Evolutionary conservation across 2,888 invertebrate species (phyloP).

Genomic region (Argyresthia albistria): DNA sequence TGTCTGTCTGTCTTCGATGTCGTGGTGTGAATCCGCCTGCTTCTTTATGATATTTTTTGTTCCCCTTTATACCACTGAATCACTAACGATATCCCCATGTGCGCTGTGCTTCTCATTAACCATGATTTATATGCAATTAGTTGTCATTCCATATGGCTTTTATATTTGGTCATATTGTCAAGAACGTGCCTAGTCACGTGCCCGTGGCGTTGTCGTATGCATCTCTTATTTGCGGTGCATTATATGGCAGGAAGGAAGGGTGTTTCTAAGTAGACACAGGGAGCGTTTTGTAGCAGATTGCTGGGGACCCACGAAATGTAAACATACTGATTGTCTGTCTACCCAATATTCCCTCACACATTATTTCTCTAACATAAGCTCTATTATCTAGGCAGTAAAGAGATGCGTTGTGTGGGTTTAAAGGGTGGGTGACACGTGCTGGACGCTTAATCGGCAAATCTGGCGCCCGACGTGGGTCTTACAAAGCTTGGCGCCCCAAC

Average conservation of each 20-base stretch:
- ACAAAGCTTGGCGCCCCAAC: slow-evolving; percentile 24
- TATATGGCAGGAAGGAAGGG: not conserved
- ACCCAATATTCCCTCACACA: not conserved
- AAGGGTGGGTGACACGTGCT: not conserved
- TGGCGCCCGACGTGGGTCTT: slow-evolving; percentile 28
- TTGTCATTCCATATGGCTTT: slow-evolving; percentile 20
- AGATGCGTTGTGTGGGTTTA: not conserved
- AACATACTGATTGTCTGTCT: not conserved
- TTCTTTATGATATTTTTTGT: not conserved
- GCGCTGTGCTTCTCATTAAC: slow-evolving; percentile 10
- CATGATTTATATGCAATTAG: slow-evolving; percentile 35
- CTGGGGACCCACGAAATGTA: not conserved
- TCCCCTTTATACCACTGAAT: no score
- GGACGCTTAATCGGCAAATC: slow-evolving; percentile 8
- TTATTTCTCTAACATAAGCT: not conserved
- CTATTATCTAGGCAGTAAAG: not conserved
- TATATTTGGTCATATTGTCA: slow-evolving; percentile 8
- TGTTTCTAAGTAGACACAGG: not conserved
- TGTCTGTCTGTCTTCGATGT: not conserved
- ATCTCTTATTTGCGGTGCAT: not conserved
- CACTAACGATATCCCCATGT: not conserved
- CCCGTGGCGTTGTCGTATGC: not conserved
- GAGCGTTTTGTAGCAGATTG: not conserved
- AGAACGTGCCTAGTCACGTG: not conserved
- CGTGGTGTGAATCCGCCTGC: not conserved